Percentiles rank a stretch among this genome's conserved stretches.
phyloP scores from a whole-genome alignment of 2,797 vertebrate species.

The Tarsius wallacei region DNA sequence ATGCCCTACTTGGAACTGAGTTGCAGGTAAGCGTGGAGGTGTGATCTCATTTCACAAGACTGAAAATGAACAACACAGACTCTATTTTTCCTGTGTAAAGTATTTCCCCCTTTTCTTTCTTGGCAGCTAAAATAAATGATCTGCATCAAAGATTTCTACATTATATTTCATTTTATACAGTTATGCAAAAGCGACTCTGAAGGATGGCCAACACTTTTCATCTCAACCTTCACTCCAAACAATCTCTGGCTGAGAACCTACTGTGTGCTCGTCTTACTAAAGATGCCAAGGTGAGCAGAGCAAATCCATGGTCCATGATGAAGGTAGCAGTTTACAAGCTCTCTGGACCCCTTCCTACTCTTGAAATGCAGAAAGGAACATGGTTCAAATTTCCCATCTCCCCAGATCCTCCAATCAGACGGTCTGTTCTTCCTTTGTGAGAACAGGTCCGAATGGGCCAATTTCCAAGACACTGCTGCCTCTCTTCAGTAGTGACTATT shows the following conservation, averaged over 20 bases:
- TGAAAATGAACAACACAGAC: conserved; percentile 28
- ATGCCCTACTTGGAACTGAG: neutral
- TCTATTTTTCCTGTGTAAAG: conserved; percentile 40
- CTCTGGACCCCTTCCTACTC: neutral
- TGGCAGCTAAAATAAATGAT: conserved; percentile 58
- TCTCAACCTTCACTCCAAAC: conserved; percentile 6
- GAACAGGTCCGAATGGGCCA: conserved; percentile 71
- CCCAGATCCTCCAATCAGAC: conserved; percentile 26
- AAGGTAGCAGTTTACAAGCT: neutral
- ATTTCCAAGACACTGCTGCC: conserved; percentile 73
- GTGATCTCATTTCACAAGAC: conserved; percentile 66
- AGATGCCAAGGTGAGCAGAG: conserved; percentile 29
- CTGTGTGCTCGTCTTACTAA: neutral
- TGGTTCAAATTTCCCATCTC: neutral
- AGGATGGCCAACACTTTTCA: neutral
- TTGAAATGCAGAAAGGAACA: neutral
- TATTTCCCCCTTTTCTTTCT: conserved; percentile 71
- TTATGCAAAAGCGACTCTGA: neutral
- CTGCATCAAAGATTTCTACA: conserved; percentile 41
- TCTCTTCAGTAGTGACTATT: conserved; percentile 82
- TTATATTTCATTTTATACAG: conserved; percentile 12
- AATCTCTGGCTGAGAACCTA: neutral
- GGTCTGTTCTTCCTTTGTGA: conserved; percentile 50
- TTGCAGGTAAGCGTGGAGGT: conserved; percentile 32
- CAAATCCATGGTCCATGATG: neutral